phyloP scores from a whole-genome alignment of 2,113 vertebrate species.

The Cyrtonyx montezumae region DNA sequence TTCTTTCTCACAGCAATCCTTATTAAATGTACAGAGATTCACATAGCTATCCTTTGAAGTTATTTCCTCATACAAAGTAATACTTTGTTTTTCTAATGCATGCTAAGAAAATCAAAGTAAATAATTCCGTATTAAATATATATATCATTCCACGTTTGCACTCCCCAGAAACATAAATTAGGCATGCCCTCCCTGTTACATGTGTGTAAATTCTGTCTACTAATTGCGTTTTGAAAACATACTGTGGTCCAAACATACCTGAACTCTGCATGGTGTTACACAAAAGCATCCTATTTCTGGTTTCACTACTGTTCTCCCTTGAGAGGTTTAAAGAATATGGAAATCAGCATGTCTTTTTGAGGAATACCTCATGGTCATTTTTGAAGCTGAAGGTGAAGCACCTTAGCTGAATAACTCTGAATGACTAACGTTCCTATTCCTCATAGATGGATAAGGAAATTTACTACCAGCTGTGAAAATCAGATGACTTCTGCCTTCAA shows the following conservation, averaged over 20 bases:
- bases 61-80: neutral
- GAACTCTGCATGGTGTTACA: neutral
- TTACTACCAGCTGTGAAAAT: neutral
- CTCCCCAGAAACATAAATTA: neutral
- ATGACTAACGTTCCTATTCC: neutral
- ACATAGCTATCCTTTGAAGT: neutral
- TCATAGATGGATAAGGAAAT: neutral
- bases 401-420: neutral
- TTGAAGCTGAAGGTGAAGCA: neutral
- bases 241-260: neutral
- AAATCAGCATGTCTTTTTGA: neutral
- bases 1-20: constrained; percentile 36
- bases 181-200: neutral
- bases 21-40: neutral
- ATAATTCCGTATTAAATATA: neutral
- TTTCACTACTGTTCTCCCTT: neutral
- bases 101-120: neutral
- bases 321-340: neutral
- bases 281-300: neutral
- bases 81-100: neutral
- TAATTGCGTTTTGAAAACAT: neutral
- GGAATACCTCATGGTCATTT: neutral
- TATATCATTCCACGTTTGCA: neutral
- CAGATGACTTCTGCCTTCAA: neutral
- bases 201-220: neutral